Base-by-base conservation (phyloP, 2,888 invertebrate genomes). In the Ennomos erosarius region DNA sequence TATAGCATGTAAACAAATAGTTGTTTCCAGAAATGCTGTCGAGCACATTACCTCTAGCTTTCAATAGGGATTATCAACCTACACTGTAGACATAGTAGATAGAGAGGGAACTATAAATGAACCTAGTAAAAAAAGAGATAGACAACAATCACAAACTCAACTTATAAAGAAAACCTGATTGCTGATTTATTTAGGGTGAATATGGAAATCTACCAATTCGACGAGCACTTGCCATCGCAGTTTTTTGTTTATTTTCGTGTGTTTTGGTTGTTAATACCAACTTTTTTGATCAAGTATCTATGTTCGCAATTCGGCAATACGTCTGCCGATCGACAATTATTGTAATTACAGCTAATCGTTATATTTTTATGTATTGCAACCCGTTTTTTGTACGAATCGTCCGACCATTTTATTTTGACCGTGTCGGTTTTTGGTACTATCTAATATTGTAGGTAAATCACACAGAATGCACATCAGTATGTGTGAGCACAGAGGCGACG, bases 261-360 rank as follows among this genome's bases (percentile, higher is more conserved):
- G 60, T 67, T 69, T 68, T 65, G 60, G 59, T 59, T 64, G 59
- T 64, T 69, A 59, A 61, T 63, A 62, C 53, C 36, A 33, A 43
- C 34, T 50, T 53, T 58, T 58, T 58, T 58, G 34, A 26, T 26
- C 38, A 36, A 36, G 52, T 39, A 38, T 63, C 55, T 55, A 46
- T 51, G 49, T 64, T 64, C 59, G 64, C 68, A 64, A 64, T 74
- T 70, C 71, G 70, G 71, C 70, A 70, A 74, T 75, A 72, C 65
- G 68, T 73, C 74, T 63, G 64, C 70, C 68, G 67, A 71, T 69
- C 68, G 69, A 69, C 76, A 78, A 78, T 79, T 78, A 79, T 76
- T 74, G 69, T 73, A 78, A 79, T 79, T 73, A 76, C 72, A 51
- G 51, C 13, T 75, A 74, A 78, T 78, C 71, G 76, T 60, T 68